Evolutionary conservation across 2,113 vertebrate genomes (phyloP).

Genomic region (Scatophagus argus): DNA sequence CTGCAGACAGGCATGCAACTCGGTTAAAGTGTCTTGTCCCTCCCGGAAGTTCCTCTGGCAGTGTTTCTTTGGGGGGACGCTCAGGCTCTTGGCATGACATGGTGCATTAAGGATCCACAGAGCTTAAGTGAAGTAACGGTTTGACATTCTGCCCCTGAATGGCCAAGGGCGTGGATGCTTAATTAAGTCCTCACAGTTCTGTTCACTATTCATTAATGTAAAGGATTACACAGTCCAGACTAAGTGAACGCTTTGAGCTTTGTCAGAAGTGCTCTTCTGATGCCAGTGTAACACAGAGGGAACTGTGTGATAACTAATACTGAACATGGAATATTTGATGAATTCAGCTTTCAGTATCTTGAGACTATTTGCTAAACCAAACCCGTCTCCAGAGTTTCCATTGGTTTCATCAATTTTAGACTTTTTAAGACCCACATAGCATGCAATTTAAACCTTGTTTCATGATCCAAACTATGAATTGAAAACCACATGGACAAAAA

Average conservation of each 20-base stretch:
- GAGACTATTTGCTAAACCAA: neutral
- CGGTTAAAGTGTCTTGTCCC: constrained; percentile 56
- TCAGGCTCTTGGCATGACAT: constrained; percentile 62
- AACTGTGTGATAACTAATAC: neutral
- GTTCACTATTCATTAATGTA: constrained; percentile 66
- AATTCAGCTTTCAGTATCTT: neutral
- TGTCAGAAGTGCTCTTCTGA: constrained; percentile 33
- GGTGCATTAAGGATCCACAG: constrained; percentile 62
- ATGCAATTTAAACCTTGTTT: too few species aligned
- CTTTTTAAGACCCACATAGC: too few species aligned
- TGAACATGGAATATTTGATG: neutral
- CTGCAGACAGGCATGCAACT: constrained; percentile 46
- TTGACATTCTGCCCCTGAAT: constrained; percentile 60
- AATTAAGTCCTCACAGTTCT: constrained; percentile 75
- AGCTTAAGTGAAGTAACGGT: constrained; percentile 54
- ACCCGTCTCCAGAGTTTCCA: neutral
- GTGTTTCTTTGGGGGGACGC: constrained; percentile 45
- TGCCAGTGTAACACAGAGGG: neutral
- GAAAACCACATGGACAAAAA: too few species aligned
- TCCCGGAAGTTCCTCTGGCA: constrained; percentile 46
- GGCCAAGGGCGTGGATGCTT: constrained; percentile 70
- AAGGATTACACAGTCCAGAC: constrained; percentile 32
- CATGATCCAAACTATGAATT: too few species aligned
- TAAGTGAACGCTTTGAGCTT: constrained; percentile 26
- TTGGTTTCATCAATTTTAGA: neutral